Evolutionary conservation across 2,797 vertebrate genomes (phyloP).

Genomic region (Pyrrhura leucotis): DNA sequence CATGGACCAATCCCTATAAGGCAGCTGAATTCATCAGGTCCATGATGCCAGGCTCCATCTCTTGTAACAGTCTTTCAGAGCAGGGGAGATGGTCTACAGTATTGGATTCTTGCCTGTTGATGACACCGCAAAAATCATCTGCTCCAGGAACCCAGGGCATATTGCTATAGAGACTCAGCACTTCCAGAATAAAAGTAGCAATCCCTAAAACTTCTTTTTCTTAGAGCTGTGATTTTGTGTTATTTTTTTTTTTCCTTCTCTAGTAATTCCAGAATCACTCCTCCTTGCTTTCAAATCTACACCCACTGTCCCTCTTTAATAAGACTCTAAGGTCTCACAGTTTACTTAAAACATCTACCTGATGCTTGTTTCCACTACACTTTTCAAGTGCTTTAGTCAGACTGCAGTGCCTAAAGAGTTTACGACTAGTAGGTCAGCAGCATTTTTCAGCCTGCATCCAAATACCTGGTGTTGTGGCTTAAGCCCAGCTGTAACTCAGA

Average conservation of each 20-base stretch:
- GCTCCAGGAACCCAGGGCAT: not conserved
- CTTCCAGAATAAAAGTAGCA: not conserved
- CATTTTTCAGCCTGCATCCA: not conserved
- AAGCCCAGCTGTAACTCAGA: too few relatives aligned
- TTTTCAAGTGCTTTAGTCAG: not conserved
- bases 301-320: not conserved
- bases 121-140: not conserved
- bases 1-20: not conserved
- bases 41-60: not conserved
- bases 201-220: not conserved
- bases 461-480: not conserved
- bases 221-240: not conserved
- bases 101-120: not conserved
- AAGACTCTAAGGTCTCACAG: not conserved
- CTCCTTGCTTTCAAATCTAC: not conserved
- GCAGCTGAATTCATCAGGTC: not conserved
- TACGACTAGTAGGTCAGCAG: not conserved
- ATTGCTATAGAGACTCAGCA: not conserved
- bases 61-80: not conserved
- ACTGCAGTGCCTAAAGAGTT: not conserved
- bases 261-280: not conserved
- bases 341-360: not conserved
- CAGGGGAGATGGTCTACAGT: too few relatives aligned
- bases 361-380: not conserved
- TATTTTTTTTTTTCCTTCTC: not conserved